A percentile compares a stretch with the other conserved stretches of the same genome.
phyloP scores from a whole-genome alignment of 2,113 vertebrate genomes.

The Thalassoma bifasciatum region DNA sequence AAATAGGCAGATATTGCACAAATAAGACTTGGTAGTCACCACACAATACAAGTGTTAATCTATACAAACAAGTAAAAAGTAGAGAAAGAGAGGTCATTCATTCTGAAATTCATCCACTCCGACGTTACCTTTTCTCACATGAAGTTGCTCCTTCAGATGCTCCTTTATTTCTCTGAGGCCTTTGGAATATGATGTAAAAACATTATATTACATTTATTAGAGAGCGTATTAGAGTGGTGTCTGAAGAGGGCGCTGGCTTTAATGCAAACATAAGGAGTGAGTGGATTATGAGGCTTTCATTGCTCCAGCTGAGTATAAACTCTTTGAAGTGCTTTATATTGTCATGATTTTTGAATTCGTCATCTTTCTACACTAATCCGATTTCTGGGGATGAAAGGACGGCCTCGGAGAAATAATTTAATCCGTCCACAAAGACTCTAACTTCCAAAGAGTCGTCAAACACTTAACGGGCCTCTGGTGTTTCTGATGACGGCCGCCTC shows the following conservation, averaged over 20 bases:
- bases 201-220: too few relatives aligned
- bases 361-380: neutral
- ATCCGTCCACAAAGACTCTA: neutral
- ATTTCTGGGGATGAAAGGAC: neutral
- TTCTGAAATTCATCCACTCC: too few relatives aligned
- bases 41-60: too few relatives aligned
- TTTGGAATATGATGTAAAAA: too few relatives aligned
- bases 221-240: too few relatives aligned
- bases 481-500: conserved; percentile 31
- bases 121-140: too few relatives aligned
- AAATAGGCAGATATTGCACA: too few relatives aligned
- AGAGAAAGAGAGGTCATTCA: too few relatives aligned
- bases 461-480: neutral
- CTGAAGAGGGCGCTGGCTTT: conserved; percentile 67
- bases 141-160: too few relatives aligned
- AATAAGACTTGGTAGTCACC: too few relatives aligned
- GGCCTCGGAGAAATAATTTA: neutral
- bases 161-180: too few relatives aligned
- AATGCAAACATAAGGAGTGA: conserved; percentile 45
- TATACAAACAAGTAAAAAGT: too few relatives aligned
- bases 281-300: neutral
- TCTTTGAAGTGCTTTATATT: neutral
- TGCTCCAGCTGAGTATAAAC: neutral
- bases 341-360: neutral
- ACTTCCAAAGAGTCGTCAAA: neutral